Evolutionary conservation across 2,888 invertebrate genomes (phyloP), one percentile per base, ranked within the genome.

Genomic region (Digitonthophagus gazella): DNA sequence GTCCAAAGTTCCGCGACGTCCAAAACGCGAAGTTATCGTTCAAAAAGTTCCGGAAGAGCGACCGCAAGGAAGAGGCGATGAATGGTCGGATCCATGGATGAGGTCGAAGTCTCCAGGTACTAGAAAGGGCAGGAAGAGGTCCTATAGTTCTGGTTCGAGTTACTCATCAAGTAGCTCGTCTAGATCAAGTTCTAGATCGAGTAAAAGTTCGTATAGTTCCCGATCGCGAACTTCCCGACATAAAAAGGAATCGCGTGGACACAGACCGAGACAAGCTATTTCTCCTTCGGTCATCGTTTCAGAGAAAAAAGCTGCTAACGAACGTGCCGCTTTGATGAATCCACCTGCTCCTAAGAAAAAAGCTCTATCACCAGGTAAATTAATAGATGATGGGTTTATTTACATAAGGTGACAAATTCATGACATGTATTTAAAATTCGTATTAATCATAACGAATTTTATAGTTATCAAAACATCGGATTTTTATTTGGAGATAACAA

Each of bases 51-150:
- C 57, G 82, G 84, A 78, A 75, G 78, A 76, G 65, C 71, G 80
- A 58, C 75, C 74, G 5, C 78, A 77, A 28, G 81, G 80, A 67
- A 87, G 88, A 58, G 92, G 89, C 0, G 96, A 97, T 80, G 96
- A 96, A 77, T 97, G 97, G 96, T 93, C 92, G 58, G 97, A 97
- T 84, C 97, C 97, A 0, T 97, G 97, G 97, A 95, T 95, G 91
- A 84, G 91, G 28, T 87, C 89, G 2, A 91, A 90, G 75, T 90
- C 90, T 2, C 90, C 89, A 0, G 84, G 89, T 0, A 86, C 84
- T 71, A 79, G 88, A 55, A 88, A 89, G 72, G 83, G 70, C 4
- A 67, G 70, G 28, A 70, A 82, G 72, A 87, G 89, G 72, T 91
- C 91, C 15, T 91, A 91, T 76, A 91, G 91, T 72, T 90, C 91